A percentile compares a stretch with the other conserved stretches of the same genome.
Evolutionary conservation across 2,888 invertebrate species (phyloP).

Genomic region (Bhutanitis thaidina): DNA sequence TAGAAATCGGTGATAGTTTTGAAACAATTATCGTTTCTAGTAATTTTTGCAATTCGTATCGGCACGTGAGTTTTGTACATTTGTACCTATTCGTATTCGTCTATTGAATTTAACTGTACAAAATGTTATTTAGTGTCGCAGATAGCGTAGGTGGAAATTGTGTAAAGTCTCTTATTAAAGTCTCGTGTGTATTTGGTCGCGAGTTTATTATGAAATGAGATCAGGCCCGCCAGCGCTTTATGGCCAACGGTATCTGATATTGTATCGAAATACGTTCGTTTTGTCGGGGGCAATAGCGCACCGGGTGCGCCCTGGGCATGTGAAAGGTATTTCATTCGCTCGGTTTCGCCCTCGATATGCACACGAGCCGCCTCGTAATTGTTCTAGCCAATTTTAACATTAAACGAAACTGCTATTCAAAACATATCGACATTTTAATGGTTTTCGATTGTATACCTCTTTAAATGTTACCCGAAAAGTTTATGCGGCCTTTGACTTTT

Average conservation of each 20-base stretch:
- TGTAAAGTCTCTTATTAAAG: constrained; percentile 23
- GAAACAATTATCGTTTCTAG: constrained; percentile 45
- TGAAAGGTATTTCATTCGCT: constrained; percentile 61
- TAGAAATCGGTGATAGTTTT: constrained; percentile 45
- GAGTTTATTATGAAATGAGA: constrained; percentile 15
- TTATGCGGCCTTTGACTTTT: not conserved
- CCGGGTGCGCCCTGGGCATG: constrained; percentile 39
- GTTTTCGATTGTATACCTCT: constrained; percentile 7
- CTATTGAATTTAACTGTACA: not conserved
- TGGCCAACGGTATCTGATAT: constrained; percentile 18
- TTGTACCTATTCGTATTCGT: not conserved
- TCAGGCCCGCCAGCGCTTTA: not conserved
- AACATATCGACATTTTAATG: constrained; percentile 34
- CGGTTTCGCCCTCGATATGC: constrained; percentile 62
- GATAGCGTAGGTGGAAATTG: constrained; percentile 13
- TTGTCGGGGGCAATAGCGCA: constrained; percentile 4
- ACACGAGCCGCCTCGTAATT: constrained; percentile 41
- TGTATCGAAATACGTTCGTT: constrained; percentile 11
- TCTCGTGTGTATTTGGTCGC: constrained; percentile 14
- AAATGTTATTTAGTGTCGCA: constrained; percentile 1
- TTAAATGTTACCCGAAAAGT: constrained; percentile 11
- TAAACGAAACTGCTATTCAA: constrained; percentile 32
- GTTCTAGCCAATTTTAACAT: constrained; percentile 34
- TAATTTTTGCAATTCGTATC: constrained; percentile 50
- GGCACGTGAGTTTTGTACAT: constrained; percentile 40